Percentiles rank a stretch among this genome's conserved stretches.
Evolutionary conservation across 2,113 vertebrate genomes (phyloP).

Genomic region (Himantopus leucocephalus): DNA sequence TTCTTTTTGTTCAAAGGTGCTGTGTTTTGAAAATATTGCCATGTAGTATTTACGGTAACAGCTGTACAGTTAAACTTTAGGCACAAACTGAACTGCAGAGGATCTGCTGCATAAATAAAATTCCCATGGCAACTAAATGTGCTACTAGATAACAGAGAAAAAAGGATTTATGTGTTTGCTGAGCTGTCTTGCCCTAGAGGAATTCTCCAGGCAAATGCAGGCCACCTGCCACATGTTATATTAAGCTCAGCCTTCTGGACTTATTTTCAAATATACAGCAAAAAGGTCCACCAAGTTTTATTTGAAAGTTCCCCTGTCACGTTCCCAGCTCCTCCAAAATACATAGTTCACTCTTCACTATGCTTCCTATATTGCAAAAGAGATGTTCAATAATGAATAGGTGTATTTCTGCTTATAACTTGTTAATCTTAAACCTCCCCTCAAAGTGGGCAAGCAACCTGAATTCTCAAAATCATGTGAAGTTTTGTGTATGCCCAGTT

Average conservation of each 20-base stretch:
- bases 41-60: constrained; percentile 80
- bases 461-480: not conserved
- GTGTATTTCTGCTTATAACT: constrained; percentile 37
- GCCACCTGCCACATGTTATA: constrained; percentile 88
- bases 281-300: constrained; percentile 77
- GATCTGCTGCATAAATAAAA: constrained; percentile 87
- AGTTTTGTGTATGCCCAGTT: not conserved
- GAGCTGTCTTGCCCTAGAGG: constrained; percentile 88
- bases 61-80: constrained; percentile 83
- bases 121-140: constrained; percentile 90
- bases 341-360: constrained; percentile 51
- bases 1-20: constrained; percentile 75
- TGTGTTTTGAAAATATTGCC: constrained; percentile 79
- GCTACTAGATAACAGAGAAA: constrained; percentile 85
- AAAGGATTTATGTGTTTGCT: constrained; percentile 90
- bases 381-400: constrained; percentile 34
- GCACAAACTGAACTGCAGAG: constrained; percentile 83
- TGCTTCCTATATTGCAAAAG: constrained; percentile 3
- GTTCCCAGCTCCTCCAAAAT: constrained; percentile 53
- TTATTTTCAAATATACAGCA: constrained; percentile 74
- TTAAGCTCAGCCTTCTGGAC: constrained; percentile 85
- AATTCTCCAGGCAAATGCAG: constrained; percentile 87
- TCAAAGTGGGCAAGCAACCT: not conserved
- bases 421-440: constrained; percentile 25
- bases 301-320: constrained; percentile 66